These are phyloP conservation scores for Gyrodactylus bullatarudis DNA, from an alignment of 1,140 invertebrate species.

Conservation along the genomic window DNA sequence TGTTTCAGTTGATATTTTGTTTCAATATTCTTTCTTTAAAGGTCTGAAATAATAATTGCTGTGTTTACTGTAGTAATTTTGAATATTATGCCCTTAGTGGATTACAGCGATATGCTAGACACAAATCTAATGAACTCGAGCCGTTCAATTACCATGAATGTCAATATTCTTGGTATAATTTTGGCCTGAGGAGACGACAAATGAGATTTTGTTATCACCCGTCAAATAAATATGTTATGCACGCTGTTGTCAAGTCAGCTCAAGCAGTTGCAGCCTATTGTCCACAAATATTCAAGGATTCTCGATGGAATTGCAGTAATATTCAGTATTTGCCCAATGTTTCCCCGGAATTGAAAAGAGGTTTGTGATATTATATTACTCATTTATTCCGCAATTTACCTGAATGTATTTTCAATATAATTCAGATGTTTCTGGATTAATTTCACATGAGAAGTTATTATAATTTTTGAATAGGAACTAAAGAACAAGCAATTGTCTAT, in stretches of 20 bases:
- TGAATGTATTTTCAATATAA: too few relatives aligned
- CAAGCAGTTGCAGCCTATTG: not conserved
- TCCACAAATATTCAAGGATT: not conserved
- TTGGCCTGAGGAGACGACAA: not conserved
- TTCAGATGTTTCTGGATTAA: too few relatives aligned
- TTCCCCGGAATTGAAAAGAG: not conserved
- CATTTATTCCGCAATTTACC: too few relatives aligned
- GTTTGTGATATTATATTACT: not conserved
- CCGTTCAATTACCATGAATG: not conserved
- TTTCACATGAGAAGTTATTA: not conserved
- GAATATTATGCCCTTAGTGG: not conserved
- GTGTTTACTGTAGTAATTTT: not conserved
- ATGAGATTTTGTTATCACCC: not conserved
- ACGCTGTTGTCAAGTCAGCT: not conserved
- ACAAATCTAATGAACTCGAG: not conserved
- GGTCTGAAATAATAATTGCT: too few relatives aligned
- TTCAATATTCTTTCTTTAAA: too few relatives aligned
- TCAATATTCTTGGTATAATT: not conserved
- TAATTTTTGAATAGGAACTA: not conserved
- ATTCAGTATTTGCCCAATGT: not conserved
- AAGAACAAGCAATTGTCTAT: conserved; percentile 5
- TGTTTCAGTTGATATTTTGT: too few relatives aligned
- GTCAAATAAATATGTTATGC: not conserved
- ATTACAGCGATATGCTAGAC: not conserved
- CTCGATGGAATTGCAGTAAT: not conserved